phyloP scores from a whole-genome alignment of 1,140 invertebrate species.

The Berghia stephanieae region DNA sequence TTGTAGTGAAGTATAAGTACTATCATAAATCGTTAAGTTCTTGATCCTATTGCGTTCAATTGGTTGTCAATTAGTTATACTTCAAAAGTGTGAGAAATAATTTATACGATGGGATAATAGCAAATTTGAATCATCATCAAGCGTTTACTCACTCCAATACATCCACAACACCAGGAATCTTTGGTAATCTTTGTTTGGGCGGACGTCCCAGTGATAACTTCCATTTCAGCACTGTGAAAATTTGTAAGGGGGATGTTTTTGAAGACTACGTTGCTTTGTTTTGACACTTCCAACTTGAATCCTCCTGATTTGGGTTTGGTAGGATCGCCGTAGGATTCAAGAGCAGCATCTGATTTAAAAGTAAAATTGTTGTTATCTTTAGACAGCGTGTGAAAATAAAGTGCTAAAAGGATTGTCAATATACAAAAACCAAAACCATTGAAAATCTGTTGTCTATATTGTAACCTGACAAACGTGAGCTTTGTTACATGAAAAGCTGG shows the following conservation, averaged over 20 bases:
- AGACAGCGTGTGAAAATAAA: not conserved
- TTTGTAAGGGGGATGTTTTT: constrained; percentile 51
- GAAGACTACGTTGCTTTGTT: constrained; percentile 45
- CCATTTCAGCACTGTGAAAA: constrained; percentile 54
- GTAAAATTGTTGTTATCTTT: not conserved
- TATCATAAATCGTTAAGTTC: too few species aligned
- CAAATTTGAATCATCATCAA: not conserved
- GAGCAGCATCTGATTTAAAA: constrained; percentile 39
- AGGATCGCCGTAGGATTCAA: constrained; percentile 38
- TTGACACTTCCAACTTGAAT: constrained; percentile 50
- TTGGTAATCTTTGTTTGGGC: constrained; percentile 49
- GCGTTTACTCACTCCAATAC: constrained; percentile 42
- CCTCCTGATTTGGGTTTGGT: constrained; percentile 31
- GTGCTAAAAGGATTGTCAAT: too few species aligned
- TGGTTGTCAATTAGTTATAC: too few species aligned
- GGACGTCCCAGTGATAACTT: constrained; percentile 41
- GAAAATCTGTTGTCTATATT: too few species aligned
- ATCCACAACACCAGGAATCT: constrained; percentile 44
- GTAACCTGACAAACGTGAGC: too few species aligned
- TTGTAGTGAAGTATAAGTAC: too few species aligned
- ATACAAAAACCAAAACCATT: not conserved
- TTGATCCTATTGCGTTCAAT: too few species aligned
- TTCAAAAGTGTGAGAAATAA: too few species aligned
- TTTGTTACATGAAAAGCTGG: too few species aligned
- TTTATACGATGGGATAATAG: not conserved